Evolutionary conservation across 2,797 vertebrate species (phyloP).

Genomic region (Lagodon rhomboides): DNA sequence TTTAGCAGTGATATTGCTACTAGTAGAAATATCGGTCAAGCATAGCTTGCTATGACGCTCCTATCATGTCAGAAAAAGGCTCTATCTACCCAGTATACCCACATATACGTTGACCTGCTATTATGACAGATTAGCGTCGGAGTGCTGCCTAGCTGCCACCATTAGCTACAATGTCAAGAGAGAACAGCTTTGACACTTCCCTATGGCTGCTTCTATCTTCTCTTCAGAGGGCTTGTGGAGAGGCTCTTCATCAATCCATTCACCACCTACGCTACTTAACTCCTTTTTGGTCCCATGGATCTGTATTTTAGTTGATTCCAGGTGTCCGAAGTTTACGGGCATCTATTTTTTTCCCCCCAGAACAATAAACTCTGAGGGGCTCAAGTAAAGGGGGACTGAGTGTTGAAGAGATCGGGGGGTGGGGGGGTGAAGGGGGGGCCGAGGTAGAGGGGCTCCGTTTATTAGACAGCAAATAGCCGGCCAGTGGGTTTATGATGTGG

Average conservation of each 20-base stretch:
- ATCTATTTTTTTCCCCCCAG: slow-evolving; percentile 78
- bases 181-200: slow-evolving; percentile 55
- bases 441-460: slow-evolving; percentile 80
- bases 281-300: slow-evolving; percentile 77
- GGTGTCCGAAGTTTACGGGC: slow-evolving; percentile 84
- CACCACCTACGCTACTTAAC: slow-evolving; percentile 77
- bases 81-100: slow-evolving; percentile 5
- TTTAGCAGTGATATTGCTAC: not conserved
- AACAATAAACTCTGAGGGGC: slow-evolving; percentile 85
- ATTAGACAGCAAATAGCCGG: slow-evolving; percentile 89
- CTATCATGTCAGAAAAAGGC: not conserved
- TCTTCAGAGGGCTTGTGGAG: slow-evolving; percentile 64
- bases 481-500: slow-evolving; percentile 88
- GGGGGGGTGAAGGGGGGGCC: slow-evolving; percentile 21
- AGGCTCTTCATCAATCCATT: slow-evolving; percentile 79
- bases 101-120: slow-evolving; percentile 28
- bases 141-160: slow-evolving; percentile 48
- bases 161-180: slow-evolving; percentile 66
- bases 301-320: slow-evolving; percentile 85
- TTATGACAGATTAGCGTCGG: slow-evolving; percentile 57
- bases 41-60: not conserved
- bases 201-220: slow-evolving; percentile 56
- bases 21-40: not conserved
- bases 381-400: slow-evolving; percentile 71
- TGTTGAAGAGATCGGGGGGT: slow-evolving; percentile 16